Percentiles rank a stretch among this genome's conserved stretches.
These are phyloP conservation scores for Sebastes paucispinis DNA, from an alignment of 2,797 vertebrate species.

Conservation along the genomic window DNA sequence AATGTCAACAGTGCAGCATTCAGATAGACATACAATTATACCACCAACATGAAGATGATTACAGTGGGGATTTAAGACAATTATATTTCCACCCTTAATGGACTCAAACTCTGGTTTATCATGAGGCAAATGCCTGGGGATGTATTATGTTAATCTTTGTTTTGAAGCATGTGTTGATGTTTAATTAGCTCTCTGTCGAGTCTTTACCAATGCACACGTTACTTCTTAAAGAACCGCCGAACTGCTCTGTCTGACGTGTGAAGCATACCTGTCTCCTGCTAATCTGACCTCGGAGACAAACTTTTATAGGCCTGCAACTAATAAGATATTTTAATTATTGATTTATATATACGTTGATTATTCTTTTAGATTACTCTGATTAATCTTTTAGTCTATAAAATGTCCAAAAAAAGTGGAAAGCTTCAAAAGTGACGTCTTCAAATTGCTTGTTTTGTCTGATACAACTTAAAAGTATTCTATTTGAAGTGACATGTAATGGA, in stretches of 20 bases:
- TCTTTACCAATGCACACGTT: neutral
- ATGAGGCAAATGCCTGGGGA: neutral
- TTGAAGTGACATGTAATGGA: too few species aligned
- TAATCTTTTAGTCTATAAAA: neutral
- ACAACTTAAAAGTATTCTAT: neutral
- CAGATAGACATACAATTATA: conserved; percentile 18
- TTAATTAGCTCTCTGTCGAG: conserved; percentile 21
- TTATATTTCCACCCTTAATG: conserved; percentile 28
- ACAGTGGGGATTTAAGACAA: conserved; percentile 28
- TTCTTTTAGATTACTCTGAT: neutral
- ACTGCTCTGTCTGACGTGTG: neutral
- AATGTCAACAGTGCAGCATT: conserved; percentile 15
- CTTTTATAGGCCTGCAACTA: too few species aligned
- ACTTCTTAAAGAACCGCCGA: neutral
- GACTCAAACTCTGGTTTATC: conserved; percentile 5
- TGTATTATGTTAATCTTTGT: neutral
- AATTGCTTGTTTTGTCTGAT: neutral
- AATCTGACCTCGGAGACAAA: neutral
- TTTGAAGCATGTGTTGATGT: neutral
- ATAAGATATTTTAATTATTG: neutral
- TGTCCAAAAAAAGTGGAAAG: neutral
- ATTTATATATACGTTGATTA: neutral
- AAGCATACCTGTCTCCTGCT: neutral
- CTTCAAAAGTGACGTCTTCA: neutral
- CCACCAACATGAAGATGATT: conserved; percentile 28